Evolutionary conservation across 2,113 vertebrate species (phyloP).

Genomic region (Mohoua ochrocephala): DNA sequence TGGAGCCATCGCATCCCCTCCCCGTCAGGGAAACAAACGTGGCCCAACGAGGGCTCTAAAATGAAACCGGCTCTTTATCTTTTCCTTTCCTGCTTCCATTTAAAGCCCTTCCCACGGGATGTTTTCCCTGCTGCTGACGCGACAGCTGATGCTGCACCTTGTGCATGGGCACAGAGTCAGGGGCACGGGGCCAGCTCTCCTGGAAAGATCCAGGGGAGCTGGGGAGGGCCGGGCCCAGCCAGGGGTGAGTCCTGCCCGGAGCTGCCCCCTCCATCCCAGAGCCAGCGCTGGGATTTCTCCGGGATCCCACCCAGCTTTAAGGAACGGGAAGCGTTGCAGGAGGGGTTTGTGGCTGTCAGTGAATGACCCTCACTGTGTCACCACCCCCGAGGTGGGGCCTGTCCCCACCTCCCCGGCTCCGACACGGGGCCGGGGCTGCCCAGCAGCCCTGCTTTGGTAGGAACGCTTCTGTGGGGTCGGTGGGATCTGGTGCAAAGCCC

Average conservation of each 20-base stretch:
- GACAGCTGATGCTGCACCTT: not conserved
- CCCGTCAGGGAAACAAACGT: not conserved
- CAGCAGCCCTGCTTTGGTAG: fast-evolving
- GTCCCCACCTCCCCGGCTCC: not conserved
- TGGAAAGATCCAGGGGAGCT: not conserved
- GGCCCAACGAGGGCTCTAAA: not conserved
- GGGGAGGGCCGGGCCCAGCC: not conserved
- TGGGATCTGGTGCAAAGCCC: not conserved
- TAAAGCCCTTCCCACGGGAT: not conserved
- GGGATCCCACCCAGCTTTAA: not conserved
- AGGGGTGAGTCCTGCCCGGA: not conserved
- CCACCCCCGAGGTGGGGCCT: not conserved
- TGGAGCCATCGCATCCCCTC: not conserved
- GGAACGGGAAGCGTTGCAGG: not conserved
- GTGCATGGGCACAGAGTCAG: not conserved
- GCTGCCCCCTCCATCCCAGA: not conserved
- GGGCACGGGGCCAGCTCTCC: constrained; percentile 22
- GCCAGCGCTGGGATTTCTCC: not conserved
- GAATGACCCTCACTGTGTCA: not conserved
- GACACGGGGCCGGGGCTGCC: not conserved
- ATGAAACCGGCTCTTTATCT: not conserved
- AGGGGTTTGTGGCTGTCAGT: fast-evolving
- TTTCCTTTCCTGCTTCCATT: constrained; percentile 24
- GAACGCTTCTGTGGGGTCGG: fast-evolving
- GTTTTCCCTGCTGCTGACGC: constrained; percentile 33